phyloP scores from a whole-genome alignment of 1,140 invertebrate genomes.

The honey bee (Apis mellifera) region Amel_HAv3.1 CM009933.2:8288501-8289000 shows the following conservation, averaged over 20 bases:
- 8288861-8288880: constrained; percentile 15
- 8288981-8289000: constrained; percentile 86
- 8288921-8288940: constrained; percentile 83
- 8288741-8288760: constrained; percentile 28
- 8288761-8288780: background rate
- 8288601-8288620: constrained; percentile 87
- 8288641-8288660: constrained; percentile 87
- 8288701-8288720: constrained; percentile 85
- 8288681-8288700: constrained; percentile 84
- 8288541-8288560: constrained; percentile 88
- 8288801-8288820: background rate
- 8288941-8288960: constrained; percentile 85
- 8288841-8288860: constrained; percentile 21
- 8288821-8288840: background rate
- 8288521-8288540: constrained; percentile 87
- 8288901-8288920: constrained; percentile 8
- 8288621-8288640: constrained; percentile 87
- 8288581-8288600: constrained; percentile 86
- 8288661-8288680: constrained; percentile 83
- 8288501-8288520: constrained; percentile 86
- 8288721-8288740: constrained; percentile 46
- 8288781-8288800: background rate
- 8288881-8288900: background rate
- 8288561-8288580: constrained; percentile 88
- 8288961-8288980: constrained; percentile 87